These are phyloP conservation scores for Pseudopodoces humilis DNA, from an alignment of 2,113 vertebrate genomes.

Conservation along the genomic window DNA sequence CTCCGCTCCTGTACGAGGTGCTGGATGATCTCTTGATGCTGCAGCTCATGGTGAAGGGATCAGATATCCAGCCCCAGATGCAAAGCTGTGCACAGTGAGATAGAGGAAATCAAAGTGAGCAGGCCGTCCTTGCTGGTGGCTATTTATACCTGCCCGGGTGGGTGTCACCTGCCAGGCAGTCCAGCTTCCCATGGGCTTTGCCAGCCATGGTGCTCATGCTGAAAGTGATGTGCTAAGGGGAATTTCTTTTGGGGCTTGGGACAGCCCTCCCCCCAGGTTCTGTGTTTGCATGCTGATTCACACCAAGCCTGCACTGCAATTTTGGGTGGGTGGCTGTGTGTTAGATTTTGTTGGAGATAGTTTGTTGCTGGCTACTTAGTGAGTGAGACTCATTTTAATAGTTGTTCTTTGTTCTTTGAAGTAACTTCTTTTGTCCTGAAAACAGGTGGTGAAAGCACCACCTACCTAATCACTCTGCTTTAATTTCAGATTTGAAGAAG, in stretches of 20 bases:
- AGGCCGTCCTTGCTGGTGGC: neutral
- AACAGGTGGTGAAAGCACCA: neutral
- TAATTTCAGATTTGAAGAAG: neutral
- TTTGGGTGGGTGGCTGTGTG: slow-evolving; percentile 48
- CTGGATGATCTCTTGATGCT: slow-evolving; percentile 43
- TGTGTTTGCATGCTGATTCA: slow-evolving; percentile 58
- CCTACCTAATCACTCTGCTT: neutral
- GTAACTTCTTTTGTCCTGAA: neutral
- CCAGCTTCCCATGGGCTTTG: slow-evolving; percentile 32
- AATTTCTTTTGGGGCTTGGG: slow-evolving; percentile 52
- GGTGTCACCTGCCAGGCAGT: slow-evolving; percentile 12
- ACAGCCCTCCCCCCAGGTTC: neutral
- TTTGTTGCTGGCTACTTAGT: neutral
- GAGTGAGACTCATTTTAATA: slow-evolving; percentile 12
- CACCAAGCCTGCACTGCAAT: neutral
- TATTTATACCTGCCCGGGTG: neutral
- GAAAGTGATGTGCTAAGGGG: slow-evolving; percentile 57
- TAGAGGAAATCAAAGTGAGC: neutral
- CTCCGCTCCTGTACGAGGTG: slow-evolving; percentile 24
- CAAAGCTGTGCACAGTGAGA: neutral
- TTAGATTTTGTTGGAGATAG: slow-evolving; percentile 54
- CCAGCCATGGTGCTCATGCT: neutral
- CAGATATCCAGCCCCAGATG: neutral
- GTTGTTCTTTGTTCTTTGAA: slow-evolving; percentile 6
- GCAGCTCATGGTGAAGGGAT: slow-evolving; percentile 34